Conservation (phyloP, 2,888 invertebrate genomes). For the Matsumyia berberina region DNA sequence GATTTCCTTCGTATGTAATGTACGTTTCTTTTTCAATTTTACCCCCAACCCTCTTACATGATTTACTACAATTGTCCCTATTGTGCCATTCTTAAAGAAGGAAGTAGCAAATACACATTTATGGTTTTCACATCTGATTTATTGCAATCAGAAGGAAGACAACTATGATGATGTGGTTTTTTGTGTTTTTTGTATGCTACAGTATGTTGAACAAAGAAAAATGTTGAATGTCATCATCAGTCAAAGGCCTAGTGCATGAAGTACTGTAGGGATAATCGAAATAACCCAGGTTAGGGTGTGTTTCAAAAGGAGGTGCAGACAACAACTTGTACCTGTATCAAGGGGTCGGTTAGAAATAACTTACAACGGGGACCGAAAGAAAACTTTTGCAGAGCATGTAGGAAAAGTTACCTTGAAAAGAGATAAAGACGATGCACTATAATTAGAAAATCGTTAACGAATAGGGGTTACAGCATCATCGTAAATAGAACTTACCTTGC, state of each 20-base stretch:
- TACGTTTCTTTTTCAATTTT: conserved; percentile 27
- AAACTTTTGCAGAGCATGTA: no score
- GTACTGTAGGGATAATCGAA: conserved; percentile 11
- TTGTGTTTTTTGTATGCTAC: conserved; percentile 46
- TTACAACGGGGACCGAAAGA: no score
- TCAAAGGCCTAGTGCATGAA: conserved; percentile 35
- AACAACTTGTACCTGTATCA: no score
- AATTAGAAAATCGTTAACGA: no score
- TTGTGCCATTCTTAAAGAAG: conserved; percentile 70
- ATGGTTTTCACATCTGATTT: conserved; percentile 71
- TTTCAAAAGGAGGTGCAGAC: no score
- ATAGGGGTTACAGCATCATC: no score
- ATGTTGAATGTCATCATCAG: conserved; percentile 41
- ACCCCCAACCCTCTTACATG: conserved; percentile 38
- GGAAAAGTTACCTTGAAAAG: no score
- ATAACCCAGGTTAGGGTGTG: no score
- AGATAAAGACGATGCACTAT: no score
- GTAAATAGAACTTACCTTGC: no score
- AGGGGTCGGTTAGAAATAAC: no score
- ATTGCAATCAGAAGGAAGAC: conserved; percentile 71
- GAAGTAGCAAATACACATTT: conserved; percentile 72
- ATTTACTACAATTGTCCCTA: conserved; percentile 72
- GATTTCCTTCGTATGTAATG: conserved; percentile 42
- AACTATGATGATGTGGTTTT: conserved; percentile 63
- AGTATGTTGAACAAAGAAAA: conserved; percentile 49